Conservation (phyloP, 1,140 invertebrate species). For the Drosophila erecta region DNA sequence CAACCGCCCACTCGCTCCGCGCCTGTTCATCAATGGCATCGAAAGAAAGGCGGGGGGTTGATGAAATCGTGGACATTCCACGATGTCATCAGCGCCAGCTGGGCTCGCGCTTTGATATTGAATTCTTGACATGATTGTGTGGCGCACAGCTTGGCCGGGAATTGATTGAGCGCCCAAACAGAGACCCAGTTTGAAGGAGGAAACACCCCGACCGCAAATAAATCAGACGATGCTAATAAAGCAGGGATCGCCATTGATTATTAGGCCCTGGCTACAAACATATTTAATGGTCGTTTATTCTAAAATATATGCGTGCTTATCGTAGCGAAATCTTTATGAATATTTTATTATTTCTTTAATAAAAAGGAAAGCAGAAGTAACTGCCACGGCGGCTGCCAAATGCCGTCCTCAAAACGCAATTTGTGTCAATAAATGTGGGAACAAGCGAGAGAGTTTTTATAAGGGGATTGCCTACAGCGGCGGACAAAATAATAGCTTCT, state of each 20-base stretch:
- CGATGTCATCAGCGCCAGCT: conserved; percentile 76
- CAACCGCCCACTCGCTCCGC: conserved; percentile 16
- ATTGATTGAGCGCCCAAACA: conserved; percentile 31
- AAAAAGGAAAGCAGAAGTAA: conserved; percentile 46
- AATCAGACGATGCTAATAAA: conserved; percentile 62
- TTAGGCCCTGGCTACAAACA: conserved; percentile 13
- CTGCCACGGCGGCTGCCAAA: conserved; percentile 35
- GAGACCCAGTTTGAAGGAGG: conserved; percentile 18
- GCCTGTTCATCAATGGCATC: conserved; percentile 70
- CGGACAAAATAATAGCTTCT: neutral
- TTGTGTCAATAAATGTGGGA: conserved; percentile 75
- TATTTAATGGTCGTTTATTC: conserved; percentile 61
- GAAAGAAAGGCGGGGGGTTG: conserved; percentile 23
- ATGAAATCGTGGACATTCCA: conserved; percentile 29
- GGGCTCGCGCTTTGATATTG: conserved; percentile 74
- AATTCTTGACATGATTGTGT: conserved; percentile 81
- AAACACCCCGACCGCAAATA: conserved; percentile 47
- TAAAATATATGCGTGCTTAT: conserved; percentile 59
- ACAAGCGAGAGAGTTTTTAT: conserved; percentile 9
- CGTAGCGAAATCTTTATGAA: conserved; percentile 77
- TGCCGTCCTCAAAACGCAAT: conserved; percentile 68
- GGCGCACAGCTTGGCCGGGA: conserved; percentile 65
- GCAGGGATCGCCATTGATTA: conserved; percentile 25
- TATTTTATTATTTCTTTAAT: conserved; percentile 81
- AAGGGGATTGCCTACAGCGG: conserved; percentile 1